Conservation (phyloP, 2,888 invertebrate genomes). For the Stenichneumon culpator region DNA sequence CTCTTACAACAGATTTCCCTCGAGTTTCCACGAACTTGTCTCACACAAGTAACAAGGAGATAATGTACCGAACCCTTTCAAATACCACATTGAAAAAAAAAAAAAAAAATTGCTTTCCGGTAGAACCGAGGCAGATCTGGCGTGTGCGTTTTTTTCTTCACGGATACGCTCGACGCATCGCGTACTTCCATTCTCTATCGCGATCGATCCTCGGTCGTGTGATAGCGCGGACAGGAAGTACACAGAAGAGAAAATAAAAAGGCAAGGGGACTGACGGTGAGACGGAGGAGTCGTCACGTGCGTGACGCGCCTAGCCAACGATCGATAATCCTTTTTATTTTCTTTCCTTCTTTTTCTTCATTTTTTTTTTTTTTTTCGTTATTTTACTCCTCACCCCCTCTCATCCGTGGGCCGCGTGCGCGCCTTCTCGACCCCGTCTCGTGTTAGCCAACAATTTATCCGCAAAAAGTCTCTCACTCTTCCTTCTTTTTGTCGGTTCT, state of each 20-base stretch:
- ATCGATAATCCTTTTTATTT: slow-evolving; percentile 62
- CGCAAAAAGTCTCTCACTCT: slow-evolving; percentile 63
- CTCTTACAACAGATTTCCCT: slow-evolving; percentile 28
- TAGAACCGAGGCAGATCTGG: background rate
- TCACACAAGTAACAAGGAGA: background rate
- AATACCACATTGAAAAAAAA: background rate
- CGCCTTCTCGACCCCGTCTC: slow-evolving; percentile 64
- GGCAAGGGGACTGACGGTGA: slow-evolving; percentile 14
- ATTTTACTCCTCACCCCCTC: slow-evolving; percentile 67
- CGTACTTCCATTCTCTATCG: background rate
- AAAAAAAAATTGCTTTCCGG: background rate
- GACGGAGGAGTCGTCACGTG: slow-evolving; percentile 63
- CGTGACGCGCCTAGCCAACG: slow-evolving; percentile 62
- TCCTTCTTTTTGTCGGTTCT: slow-evolving; percentile 62
- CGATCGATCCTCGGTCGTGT: background rate
- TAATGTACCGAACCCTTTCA: background rate
- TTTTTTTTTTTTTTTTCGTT: slow-evolving; percentile 53
- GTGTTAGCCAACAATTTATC: slow-evolving; percentile 72
- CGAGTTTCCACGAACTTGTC: slow-evolving; percentile 17
- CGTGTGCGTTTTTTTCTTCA: background rate
- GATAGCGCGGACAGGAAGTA: slow-evolving; percentile 21
- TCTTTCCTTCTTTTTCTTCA: slow-evolving; percentile 11
- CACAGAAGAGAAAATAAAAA: slow-evolving; percentile 15
- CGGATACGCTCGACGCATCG: background rate
- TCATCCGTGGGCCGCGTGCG: slow-evolving; percentile 58